Evolutionary conservation across 2,888 invertebrate species (phyloP).

Genomic region (Rotaria macrura): DNA sequence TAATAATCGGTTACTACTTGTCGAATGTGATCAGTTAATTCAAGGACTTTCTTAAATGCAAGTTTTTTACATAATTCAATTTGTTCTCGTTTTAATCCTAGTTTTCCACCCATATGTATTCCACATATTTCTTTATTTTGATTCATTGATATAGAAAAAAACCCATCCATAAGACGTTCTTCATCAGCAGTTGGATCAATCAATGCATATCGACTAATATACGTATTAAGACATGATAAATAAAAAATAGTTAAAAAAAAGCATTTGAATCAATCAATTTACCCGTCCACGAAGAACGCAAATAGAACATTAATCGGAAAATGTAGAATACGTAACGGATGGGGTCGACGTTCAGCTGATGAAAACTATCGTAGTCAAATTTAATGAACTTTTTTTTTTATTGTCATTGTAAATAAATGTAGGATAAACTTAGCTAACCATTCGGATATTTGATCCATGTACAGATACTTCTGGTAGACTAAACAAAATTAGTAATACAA

Average conservation of each 20-base stretch:
- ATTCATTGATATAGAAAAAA: conserved; percentile 74
- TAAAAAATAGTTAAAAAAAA: too few relatives aligned
- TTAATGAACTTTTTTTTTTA: too few relatives aligned
- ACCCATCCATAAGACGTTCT: conserved; percentile 70
- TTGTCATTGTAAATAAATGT: too few relatives aligned
- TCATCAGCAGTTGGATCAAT: conserved; percentile 76
- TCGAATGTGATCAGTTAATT: conserved; percentile 1
- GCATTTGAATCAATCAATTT: conserved; percentile 35
- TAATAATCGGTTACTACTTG: neutral
- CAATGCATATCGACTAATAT: conserved; percentile 51
- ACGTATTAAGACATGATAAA: too few relatives aligned
- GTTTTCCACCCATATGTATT: conserved; percentile 56
- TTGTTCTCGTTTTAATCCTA: conserved; percentile 45
- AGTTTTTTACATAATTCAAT: neutral
- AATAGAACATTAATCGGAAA: conserved; percentile 79
- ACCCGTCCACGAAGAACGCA: conserved; percentile 70
- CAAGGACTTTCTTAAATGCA: neutral
- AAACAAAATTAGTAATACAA: conserved; percentile 44
- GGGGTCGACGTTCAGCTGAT: conserved; percentile 70
- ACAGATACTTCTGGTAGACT: conserved; percentile 38
- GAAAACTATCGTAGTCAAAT: conserved; percentile 55
- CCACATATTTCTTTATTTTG: conserved; percentile 80
- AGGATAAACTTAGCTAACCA: conserved; percentile 17
- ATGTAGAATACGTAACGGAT: conserved; percentile 78
- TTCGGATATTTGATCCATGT: conserved; percentile 25